phyloP scores from a whole-genome alignment of 2,113 vertebrate species.

The Carollia perspicillata region DNA sequence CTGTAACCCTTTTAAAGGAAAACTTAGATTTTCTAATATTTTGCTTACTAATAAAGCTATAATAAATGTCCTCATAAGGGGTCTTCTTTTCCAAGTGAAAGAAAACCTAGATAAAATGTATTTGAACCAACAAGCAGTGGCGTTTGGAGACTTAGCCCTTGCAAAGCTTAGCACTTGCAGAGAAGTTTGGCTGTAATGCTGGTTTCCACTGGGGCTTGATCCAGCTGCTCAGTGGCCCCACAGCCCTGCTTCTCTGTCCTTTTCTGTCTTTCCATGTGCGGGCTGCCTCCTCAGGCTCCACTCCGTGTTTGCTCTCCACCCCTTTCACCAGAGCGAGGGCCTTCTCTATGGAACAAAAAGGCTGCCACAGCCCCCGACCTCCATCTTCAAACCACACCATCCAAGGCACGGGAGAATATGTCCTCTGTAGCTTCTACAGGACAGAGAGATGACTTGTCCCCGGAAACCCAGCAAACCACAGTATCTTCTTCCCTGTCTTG shows the following conservation, averaged over 20 bases:
- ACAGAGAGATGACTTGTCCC: not conserved
- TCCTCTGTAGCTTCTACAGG: not conserved
- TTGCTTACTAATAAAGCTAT: not conserved
- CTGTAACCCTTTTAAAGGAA: not conserved
- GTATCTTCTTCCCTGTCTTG: not conserved
- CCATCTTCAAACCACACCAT: not conserved
- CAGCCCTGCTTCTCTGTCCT: not conserved
- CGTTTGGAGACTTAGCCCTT: not conserved
- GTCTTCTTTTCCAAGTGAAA: not conserved
- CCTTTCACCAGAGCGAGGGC: not conserved
- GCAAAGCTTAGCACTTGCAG: not conserved
- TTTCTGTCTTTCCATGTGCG: not conserved
- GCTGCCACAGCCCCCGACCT: not conserved
- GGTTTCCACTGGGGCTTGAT: not conserved
- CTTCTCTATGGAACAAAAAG: not conserved
- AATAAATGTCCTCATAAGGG: not conserved
- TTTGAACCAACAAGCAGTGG: not conserved
- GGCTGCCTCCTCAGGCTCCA: not conserved
- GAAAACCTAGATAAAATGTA: not conserved
- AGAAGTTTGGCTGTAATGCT: not conserved
- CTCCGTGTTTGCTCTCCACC: not conserved
- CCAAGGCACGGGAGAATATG: not conserved
- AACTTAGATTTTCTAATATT: slow-evolving; percentile 2
- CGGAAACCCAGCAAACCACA: not conserved
- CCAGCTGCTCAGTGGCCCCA: not conserved